Conservation (phyloP, 1,140 invertebrate genomes). For the Bradysia coprophila region DNA sequence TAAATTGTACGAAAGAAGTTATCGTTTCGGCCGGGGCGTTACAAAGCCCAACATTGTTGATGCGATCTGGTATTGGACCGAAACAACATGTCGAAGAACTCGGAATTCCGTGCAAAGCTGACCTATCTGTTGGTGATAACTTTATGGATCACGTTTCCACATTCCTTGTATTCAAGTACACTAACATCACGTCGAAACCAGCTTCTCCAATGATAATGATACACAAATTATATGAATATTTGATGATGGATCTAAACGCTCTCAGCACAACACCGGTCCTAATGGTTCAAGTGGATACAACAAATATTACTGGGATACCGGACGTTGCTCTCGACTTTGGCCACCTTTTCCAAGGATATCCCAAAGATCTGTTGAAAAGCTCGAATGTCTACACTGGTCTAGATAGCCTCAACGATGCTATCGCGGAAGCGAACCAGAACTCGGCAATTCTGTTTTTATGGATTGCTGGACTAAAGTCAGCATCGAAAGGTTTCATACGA, state of each 20-base stretch:
- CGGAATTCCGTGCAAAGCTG: constrained; percentile 14
- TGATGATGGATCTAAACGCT: not conserved
- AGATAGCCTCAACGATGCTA: not conserved
- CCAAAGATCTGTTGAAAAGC: not conserved
- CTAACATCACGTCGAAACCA: not conserved
- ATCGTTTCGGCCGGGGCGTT: constrained; percentile 29
- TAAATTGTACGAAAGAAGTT: constrained; percentile 26
- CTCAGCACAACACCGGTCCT: not conserved
- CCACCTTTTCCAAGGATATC: not conserved
- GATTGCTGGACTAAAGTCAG: not conserved
- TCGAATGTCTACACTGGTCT: not conserved
- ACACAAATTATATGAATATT: not conserved
- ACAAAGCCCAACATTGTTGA: constrained; percentile 29
- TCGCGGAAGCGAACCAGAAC: not conserved
- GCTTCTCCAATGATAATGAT: not conserved
- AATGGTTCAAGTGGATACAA: not conserved
- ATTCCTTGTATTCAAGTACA: not conserved
- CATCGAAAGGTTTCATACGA: not conserved
- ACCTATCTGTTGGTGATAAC: constrained; percentile 34
- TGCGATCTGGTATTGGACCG: constrained; percentile 32
- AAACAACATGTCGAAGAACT: constrained; percentile 17
- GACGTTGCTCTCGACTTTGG: not conserved
- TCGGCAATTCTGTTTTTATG: not conserved
- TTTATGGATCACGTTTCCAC: constrained; percentile 21
- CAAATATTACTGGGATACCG: not conserved